These are phyloP conservation scores for Schizopygopsis pylzovi DNA, from an alignment of 2,797 vertebrate species.

Conservation along the genomic window DNA sequence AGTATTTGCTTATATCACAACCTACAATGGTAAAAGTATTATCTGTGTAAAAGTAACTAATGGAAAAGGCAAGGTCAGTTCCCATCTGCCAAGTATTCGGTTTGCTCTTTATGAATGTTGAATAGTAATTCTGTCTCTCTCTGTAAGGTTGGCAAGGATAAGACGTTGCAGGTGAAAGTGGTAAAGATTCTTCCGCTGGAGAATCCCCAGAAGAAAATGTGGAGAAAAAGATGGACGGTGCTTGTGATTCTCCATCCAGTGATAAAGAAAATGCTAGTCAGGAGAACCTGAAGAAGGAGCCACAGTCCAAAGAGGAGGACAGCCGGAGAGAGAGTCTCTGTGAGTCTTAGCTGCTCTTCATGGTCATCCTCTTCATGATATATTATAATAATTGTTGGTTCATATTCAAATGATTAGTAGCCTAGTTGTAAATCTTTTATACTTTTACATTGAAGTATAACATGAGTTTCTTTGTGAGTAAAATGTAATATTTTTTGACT, in stretches of 20 bases:
- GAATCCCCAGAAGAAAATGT: constrained; percentile 81
- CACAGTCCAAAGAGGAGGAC: constrained; percentile 84
- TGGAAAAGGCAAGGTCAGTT: neutral
- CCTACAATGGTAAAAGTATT: neutral
- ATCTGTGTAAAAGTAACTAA: neutral
- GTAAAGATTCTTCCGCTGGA: constrained; percentile 91
- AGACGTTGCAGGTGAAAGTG: constrained; percentile 87
- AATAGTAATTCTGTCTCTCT: neutral
- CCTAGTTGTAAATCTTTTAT: neutral
- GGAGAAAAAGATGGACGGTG: constrained; percentile 92
- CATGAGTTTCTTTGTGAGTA: neutral
- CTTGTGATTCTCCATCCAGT: constrained; percentile 96
- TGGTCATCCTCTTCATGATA: neutral
- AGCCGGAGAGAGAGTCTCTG: constrained; percentile 89
- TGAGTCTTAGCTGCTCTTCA: constrained; percentile 72
- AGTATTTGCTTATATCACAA: neutral
- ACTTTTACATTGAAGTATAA: neutral
- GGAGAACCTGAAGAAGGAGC: constrained; percentile 89
- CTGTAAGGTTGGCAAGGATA: constrained; percentile 91
- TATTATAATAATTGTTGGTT: neutral
- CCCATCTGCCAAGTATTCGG: neutral
- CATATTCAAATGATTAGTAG: neutral
- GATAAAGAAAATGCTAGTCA: constrained; percentile 97
- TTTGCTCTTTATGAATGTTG: neutral
- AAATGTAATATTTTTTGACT: neutral